These are phyloP conservation scores for Poeciliopsis gracilis DNA, from an alignment of 2,797 vertebrate genomes.

Conservation along the genomic window DNA sequence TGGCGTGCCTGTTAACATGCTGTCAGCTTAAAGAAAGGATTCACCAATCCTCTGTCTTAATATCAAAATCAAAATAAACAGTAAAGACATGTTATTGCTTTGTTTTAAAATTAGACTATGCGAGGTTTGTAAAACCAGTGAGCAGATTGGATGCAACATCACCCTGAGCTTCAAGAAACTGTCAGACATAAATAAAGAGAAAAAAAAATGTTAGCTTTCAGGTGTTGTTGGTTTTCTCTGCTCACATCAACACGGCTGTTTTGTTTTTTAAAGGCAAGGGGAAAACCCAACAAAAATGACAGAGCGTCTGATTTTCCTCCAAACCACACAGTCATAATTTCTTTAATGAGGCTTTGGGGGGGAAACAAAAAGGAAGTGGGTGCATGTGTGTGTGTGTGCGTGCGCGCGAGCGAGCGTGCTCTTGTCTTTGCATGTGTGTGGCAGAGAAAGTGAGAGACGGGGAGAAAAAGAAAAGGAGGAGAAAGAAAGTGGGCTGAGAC, in stretches of 20 bases:
- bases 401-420: conserved; percentile 22
- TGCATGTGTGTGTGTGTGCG: conserved; percentile 21
- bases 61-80: not conserved
- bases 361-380: conserved; percentile 57
- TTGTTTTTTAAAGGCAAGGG: conserved; percentile 40
- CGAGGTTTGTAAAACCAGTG: not conserved
- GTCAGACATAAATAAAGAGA: not conserved
- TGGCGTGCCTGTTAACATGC: not conserved
- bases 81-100: not conserved
- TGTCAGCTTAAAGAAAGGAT: not conserved
- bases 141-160: not conserved
- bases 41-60: not conserved
- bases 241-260: conserved; percentile 22
- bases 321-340: conserved; percentile 70
- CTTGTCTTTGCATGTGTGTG: conserved; percentile 33
- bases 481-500: conserved; percentile 19
- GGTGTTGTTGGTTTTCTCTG: conserved; percentile 15
- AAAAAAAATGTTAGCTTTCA: not conserved
- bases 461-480: conserved; percentile 8
- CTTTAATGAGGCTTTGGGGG: conserved; percentile 68
- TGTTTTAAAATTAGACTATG: not conserved
- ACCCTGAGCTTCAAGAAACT: not conserved
- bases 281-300: conserved; percentile 53
- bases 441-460: conserved; percentile 35
- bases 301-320: conserved; percentile 58